Percentiles rank a stretch among this genome's conserved stretches.
phyloP scores from a whole-genome alignment of 1,140 invertebrate genomes.

The Tetramorium alpestre region DNA sequence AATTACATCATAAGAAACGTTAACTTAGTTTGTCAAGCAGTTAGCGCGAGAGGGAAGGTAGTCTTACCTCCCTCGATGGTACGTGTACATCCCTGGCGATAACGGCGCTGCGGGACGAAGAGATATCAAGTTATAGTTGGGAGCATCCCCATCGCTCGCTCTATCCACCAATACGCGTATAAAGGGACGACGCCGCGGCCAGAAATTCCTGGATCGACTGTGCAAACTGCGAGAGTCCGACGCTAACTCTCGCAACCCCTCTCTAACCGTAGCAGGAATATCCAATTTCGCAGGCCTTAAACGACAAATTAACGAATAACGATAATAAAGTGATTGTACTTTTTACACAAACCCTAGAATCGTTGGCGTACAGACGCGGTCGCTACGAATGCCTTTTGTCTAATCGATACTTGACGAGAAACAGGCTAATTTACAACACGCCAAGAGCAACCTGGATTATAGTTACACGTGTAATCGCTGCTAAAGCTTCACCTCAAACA shows the following conservation, averaged over 20 bases:
- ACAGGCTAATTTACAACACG: not conserved
- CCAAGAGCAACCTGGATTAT: constrained; percentile 10
- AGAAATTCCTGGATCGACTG: constrained; percentile 69
- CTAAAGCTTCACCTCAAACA: constrained; percentile 29
- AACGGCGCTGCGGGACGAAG: constrained; percentile 52
- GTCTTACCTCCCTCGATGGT: constrained; percentile 42
- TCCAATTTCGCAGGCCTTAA: not conserved
- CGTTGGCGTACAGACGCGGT: not conserved
- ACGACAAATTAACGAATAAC: not conserved
- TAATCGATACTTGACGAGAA: constrained; percentile 14
- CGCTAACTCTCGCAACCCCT: constrained; percentile 31
- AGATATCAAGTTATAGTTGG: constrained; percentile 68
- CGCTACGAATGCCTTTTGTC: not conserved
- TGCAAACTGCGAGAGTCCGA: constrained; percentile 68
- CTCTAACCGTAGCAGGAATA: not conserved
- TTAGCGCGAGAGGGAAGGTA: constrained; percentile 74
- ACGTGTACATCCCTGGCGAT: constrained; percentile 60
- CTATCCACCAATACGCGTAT: constrained; percentile 36
- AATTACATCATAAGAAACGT: constrained; percentile 83
- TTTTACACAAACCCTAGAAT: not conserved
- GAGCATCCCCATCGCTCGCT: constrained; percentile 2
- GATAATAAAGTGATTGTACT: not conserved
- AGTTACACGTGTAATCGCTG: constrained; percentile 44
- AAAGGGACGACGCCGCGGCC: constrained; percentile 49
- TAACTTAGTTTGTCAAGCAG: constrained; percentile 82